phyloP scores from a whole-genome alignment of 1,140 invertebrate genomes.

The Laupala kohalensis region DNA sequence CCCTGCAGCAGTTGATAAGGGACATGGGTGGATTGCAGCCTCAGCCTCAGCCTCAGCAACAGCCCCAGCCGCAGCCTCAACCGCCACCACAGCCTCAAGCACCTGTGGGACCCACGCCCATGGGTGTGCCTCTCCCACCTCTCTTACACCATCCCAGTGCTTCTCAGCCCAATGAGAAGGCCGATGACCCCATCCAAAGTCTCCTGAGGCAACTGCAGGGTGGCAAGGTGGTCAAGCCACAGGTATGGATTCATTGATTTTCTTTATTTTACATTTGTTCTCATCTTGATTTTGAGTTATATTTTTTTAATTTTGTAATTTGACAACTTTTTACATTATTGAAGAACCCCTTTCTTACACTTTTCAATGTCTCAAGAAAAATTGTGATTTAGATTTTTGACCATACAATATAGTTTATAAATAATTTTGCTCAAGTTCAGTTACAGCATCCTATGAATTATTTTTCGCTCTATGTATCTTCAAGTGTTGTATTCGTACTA shows the following conservation, averaged over 20 bases:
- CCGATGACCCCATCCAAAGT: constrained; percentile 33
- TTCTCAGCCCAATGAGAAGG: constrained; percentile 20
- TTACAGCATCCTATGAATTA: too few species aligned
- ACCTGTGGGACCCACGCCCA: background rate
- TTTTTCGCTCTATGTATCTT: too few species aligned
- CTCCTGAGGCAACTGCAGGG: constrained; percentile 35
- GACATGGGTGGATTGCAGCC: constrained; percentile 29
- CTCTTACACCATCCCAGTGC: background rate
- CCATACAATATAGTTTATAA: too few species aligned
- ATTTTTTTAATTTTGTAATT: too few species aligned
- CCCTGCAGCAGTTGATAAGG: constrained; percentile 36
- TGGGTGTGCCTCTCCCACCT: background rate
- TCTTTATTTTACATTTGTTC: too few species aligned
- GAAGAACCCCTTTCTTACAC: too few species aligned
- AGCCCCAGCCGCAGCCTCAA: background rate
- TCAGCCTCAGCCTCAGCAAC: constrained; percentile 25
- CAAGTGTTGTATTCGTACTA: too few species aligned
- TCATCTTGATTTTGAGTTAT: too few species aligned
- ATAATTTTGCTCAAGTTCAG: too few species aligned
- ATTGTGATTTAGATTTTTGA: too few species aligned
- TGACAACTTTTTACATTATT: too few species aligned
- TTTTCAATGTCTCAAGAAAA: too few species aligned
- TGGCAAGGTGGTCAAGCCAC: constrained; percentile 15
- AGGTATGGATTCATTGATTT: background rate
- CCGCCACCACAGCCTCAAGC: background rate